Conservation (phyloP, 2,888 invertebrate species). For the Amphipoea lucens region DNA sequence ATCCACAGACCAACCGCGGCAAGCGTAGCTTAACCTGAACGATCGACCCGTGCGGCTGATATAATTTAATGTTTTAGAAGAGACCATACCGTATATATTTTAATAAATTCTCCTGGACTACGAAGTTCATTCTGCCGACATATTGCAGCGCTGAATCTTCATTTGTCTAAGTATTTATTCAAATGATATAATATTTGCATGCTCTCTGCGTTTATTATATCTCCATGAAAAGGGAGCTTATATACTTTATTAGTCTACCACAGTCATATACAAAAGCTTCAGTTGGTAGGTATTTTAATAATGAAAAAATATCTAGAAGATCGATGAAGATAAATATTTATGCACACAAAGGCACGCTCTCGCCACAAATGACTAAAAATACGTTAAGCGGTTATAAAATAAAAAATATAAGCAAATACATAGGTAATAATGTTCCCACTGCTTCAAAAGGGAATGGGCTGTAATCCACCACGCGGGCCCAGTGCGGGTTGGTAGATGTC, state of each 20-base stretch:
- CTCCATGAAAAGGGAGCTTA: constrained; percentile 12
- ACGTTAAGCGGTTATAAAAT: no score
- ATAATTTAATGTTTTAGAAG: not conserved
- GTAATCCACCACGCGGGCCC: no score
- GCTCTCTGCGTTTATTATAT: constrained; percentile 10
- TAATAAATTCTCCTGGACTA: constrained; percentile 14
- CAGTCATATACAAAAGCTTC: not conserved
- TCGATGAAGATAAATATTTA: no score
- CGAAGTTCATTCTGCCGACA: constrained; percentile 15
- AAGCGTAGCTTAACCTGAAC: no score
- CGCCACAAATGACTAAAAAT: no score
- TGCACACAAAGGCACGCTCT: no score
- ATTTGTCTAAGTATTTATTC: constrained; percentile 30
- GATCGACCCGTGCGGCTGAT: no score
- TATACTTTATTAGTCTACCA: not conserved
- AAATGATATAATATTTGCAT: constrained; percentile 49
- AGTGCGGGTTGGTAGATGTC: no score
- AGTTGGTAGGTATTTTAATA: not conserved
- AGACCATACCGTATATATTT: not conserved
- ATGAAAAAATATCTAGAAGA: not conserved
- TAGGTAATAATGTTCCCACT: no score
- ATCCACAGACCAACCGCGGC: no score
- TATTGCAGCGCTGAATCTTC: constrained; percentile 45
- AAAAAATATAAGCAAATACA: no score
- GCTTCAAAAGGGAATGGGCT: no score